These are phyloP conservation scores for Anoplophora glabripennis DNA, from an alignment of 1,140 invertebrate genomes.

Conservation along the genomic window DNA sequence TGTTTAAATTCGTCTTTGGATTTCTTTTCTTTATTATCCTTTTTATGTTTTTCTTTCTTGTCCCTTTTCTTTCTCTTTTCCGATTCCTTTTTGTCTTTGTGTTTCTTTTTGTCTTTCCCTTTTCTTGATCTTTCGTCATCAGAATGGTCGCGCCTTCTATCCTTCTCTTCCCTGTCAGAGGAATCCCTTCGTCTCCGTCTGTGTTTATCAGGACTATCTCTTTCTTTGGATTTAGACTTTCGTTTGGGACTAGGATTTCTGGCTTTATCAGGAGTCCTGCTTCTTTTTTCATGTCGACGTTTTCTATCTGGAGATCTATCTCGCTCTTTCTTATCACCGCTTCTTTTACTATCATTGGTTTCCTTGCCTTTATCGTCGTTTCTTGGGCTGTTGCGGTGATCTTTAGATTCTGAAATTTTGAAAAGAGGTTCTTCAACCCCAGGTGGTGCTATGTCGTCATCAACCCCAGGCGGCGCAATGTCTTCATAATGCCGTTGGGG, in stretches of 20 bases:
- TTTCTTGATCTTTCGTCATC: constrained; percentile 52
- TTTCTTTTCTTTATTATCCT: constrained; percentile 53
- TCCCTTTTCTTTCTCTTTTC: constrained; percentile 55
- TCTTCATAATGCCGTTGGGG: constrained; percentile 39
- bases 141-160: constrained; percentile 48
- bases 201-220: constrained; percentile 41
- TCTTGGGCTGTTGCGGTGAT: constrained; percentile 10
- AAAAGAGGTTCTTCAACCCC: constrained; percentile 39
- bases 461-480: constrained; percentile 43
- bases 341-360: constrained; percentile 12
- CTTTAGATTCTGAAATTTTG: constrained; percentile 16
- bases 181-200: constrained; percentile 27
- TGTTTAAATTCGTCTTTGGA: constrained; percentile 53
- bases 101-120: constrained; percentile 56
- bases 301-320: constrained; percentile 23
- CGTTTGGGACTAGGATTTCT: constrained; percentile 29
- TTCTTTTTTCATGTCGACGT: constrained; percentile 18
- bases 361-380: constrained; percentile 15
- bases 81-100: constrained; percentile 55
- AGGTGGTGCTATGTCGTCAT: constrained; percentile 43
- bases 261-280: constrained; percentile 28
- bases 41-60: constrained; percentile 50
- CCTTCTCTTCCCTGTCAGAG: constrained; percentile 47
- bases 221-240: constrained; percentile 41
- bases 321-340: constrained; percentile 24